Percentiles rank a stretch among this genome's conserved stretches.
Conservation (phyloP, 2,888 invertebrate species). For the Glyphotaelius pellucidus region DNA sequence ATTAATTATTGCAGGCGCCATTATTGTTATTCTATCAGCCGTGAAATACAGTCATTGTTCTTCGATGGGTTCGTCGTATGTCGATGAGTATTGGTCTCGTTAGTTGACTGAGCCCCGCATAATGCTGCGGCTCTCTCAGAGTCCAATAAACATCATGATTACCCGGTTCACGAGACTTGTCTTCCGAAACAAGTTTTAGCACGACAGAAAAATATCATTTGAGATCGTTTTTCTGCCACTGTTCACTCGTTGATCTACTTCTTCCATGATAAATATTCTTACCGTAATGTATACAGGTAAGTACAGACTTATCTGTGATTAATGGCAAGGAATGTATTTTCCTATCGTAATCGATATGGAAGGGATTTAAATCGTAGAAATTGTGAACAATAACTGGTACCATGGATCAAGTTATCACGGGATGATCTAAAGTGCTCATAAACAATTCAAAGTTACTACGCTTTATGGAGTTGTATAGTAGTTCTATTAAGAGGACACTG, state of each 20-base stretch:
- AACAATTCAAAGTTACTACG: neutral
- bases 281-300: no score
- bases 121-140: neutral
- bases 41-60: constrained; percentile 42
- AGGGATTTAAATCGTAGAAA: neutral
- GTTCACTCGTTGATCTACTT: neutral
- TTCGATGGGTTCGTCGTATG: constrained; percentile 39
- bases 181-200: neutral
- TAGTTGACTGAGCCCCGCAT: neutral
- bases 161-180: neutral
- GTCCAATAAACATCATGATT: neutral
- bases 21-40: constrained; percentile 27
- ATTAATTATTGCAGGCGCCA: neutral
- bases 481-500: neutral
- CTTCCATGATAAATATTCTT: neutral
- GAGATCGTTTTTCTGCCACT: neutral
- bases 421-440: neutral
- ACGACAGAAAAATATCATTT: neutral
- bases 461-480: neutral
- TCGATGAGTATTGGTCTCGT: constrained; percentile 7
- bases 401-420: neutral
- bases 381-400: neutral
- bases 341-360: neutral
- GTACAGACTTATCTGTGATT: neutral
- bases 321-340: neutral